Evolutionary conservation across 1,140 invertebrate genomes (phyloP).

Genomic region (Cydia strobilella): DNA sequence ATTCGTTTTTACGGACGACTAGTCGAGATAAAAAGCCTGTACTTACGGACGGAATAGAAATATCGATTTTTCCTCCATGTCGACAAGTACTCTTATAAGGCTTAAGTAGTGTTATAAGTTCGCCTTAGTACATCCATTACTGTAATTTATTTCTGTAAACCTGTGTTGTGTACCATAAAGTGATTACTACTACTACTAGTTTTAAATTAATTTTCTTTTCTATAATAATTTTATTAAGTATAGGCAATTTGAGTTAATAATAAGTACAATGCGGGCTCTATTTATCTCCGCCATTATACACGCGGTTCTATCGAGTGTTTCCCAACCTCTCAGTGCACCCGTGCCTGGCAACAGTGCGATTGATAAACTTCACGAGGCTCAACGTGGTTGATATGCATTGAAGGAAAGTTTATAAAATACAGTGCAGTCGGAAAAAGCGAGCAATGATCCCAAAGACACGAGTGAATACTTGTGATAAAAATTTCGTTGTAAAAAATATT

Average conservation of each 20-base stretch:
- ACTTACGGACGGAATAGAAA: background rate
- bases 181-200: too few relatives aligned
- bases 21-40: too few relatives aligned
- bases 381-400: background rate
- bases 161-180: too few relatives aligned
- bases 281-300: constrained; percentile 19
- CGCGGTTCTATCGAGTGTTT: constrained; percentile 17
- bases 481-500: too few relatives aligned
- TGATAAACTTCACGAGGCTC: background rate
- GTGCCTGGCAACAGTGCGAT: background rate
- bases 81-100: background rate
- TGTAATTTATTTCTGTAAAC: too few relatives aligned
- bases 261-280: constrained; percentile 14
- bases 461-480: too few relatives aligned
- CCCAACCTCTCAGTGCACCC: constrained; percentile 20
- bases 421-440: too few relatives aligned
- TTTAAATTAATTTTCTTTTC: background rate
- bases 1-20: too few relatives aligned
- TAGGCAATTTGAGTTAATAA: background rate
- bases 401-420: too few relatives aligned
- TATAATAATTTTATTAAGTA: background rate
- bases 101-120: too few relatives aligned
- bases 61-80: background rate
- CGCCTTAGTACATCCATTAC: too few relatives aligned
- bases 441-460: too few relatives aligned